Base-by-base conservation (phyloP, 2,888 invertebrate genomes). In the Oscheius sp. region DNA sequence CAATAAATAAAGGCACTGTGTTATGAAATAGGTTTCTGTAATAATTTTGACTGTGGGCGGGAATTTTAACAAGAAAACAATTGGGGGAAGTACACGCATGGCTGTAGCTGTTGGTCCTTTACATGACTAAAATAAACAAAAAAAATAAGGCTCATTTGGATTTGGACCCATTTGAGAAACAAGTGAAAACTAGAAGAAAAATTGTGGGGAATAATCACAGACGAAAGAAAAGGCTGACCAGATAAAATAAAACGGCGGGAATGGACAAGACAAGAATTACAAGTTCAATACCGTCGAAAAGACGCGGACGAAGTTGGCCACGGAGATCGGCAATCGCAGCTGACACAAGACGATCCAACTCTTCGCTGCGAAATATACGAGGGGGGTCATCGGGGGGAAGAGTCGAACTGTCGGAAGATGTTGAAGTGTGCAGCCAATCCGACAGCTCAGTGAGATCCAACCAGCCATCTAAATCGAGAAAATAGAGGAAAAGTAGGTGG, bases 301-400 rank as follows among this genome's bases (percentile, higher is more conserved):
- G 55, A 43, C 27, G 69, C 18, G 69, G 69, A 56, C 55, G 29
- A 18, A 70, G 59, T 41, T 70, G 69, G 49, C 58, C 69, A 35
- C 69, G 69, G 41, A 70, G 25, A 58, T 70, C 69, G 52, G 66
- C 45, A 21, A 66, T 23, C 46, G 45, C 66, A n/a, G 46, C 18
- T n/a, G 69, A 55, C 13, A 70, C 5, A 29, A 53, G 59, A 21
- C 59, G 58, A 35, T 70, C 69, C 27, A 55, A 23, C 46, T 70
- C 69, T 58, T 66, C 66, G 52, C 35, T 35, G 35, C 5, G 56
- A 3, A 64, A 64, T n/a, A 13, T 25, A 68, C 25, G 29, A 27
- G 18, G n/a, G 58, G 58, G 69, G 69, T 70, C 69, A 70, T 70
- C 69, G 69, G 69, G 69, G 69, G 46, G 69, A 70, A 70, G 69